Percentiles rank a stretch among this genome's conserved stretches.
phyloP scores from a whole-genome alignment of 2,888 invertebrate species.

The Euproctis similis region DNA sequence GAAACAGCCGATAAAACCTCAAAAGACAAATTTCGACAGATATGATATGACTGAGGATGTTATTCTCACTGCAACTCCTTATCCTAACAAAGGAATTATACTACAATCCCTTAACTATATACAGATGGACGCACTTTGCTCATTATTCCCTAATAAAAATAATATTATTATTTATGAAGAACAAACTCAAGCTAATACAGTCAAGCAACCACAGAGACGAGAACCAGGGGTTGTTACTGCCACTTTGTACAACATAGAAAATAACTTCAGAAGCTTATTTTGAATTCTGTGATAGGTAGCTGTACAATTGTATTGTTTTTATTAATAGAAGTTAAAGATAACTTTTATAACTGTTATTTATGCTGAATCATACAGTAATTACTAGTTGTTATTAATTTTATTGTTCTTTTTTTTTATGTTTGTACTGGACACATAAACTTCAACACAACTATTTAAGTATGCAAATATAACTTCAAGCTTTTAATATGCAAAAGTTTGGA shows the following conservation, averaged over 20 bases:
- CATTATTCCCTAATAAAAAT: slow-evolving; percentile 42
- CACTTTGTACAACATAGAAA: slow-evolving; percentile 57
- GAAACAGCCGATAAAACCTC: slow-evolving; percentile 18
- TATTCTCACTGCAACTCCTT: slow-evolving; percentile 42
- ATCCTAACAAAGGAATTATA: slow-evolving; percentile 61
- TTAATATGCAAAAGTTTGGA: too few relatives aligned
- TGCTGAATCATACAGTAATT: slow-evolving; percentile 17
- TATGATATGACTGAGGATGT: slow-evolving; percentile 12
- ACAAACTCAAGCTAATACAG: slow-evolving; percentile 20
- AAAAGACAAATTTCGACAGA: slow-evolving; percentile 19
- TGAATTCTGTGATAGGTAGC: slow-evolving; percentile 31
- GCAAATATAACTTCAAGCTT: too few relatives aligned
- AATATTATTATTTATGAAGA: slow-evolving; percentile 13
- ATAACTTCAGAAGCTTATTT: slow-evolving; percentile 65
- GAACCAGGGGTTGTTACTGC: slow-evolving; percentile 52
- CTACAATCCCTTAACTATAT: slow-evolving; percentile 67
- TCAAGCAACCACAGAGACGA: slow-evolving; percentile 27
- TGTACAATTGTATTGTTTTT: slow-evolving; percentile 9
- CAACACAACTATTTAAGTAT: too few relatives aligned
- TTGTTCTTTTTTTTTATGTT: too few relatives aligned
- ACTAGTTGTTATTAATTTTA: slow-evolving; percentile 1
- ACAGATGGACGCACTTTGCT: slow-evolving; percentile 68
- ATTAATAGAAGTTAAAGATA: slow-evolving; percentile 7
- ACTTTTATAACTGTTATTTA: slow-evolving; percentile 12
- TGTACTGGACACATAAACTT: too few relatives aligned